These are phyloP conservation scores for Lasioglossum malachurum DNA, from an alignment of 2,888 invertebrate genomes.

Conservation along the genomic window DNA sequence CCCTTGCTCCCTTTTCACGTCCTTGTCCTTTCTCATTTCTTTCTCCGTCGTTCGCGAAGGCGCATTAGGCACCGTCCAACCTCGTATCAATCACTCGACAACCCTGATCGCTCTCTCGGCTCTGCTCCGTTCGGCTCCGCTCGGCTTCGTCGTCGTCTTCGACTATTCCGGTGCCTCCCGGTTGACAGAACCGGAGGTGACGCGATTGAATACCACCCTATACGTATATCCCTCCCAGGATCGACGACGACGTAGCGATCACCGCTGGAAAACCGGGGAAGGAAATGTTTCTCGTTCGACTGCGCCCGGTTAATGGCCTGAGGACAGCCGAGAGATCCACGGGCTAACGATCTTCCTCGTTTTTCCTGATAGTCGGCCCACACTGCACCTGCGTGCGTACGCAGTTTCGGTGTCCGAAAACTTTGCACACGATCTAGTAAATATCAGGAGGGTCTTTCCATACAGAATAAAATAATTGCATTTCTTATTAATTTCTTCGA, in stretches of 20 bases:
- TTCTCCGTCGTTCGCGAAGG: constrained; percentile 63
- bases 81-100: constrained; percentile 82
- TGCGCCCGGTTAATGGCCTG: constrained; percentile 53
- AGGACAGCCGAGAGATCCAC: constrained; percentile 32
- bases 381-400: background rate
- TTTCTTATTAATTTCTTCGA: too few relatives aligned
- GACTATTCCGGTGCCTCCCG: constrained; percentile 25
- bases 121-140: background rate
- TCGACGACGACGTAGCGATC: constrained; percentile 47
- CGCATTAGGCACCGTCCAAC: constrained; percentile 82
- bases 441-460: too few relatives aligned
- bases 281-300: constrained; percentile 54
- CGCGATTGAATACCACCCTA: constrained; percentile 79
- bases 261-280: constrained; percentile 54
- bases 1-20: constrained; percentile 60
- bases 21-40: constrained; percentile 48
- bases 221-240: constrained; percentile 33
- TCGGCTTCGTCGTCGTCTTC: constrained; percentile 14
- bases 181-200: constrained; percentile 79
- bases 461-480: too few relatives aligned
- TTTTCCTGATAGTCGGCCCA: background rate
- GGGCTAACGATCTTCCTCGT: background rate
- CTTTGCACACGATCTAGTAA: background rate
- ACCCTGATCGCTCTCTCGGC: constrained; percentile 57
- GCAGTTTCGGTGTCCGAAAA: background rate